phyloP scores from a whole-genome alignment of 2,888 invertebrate species.

The Abrostola tripartita region DNA sequence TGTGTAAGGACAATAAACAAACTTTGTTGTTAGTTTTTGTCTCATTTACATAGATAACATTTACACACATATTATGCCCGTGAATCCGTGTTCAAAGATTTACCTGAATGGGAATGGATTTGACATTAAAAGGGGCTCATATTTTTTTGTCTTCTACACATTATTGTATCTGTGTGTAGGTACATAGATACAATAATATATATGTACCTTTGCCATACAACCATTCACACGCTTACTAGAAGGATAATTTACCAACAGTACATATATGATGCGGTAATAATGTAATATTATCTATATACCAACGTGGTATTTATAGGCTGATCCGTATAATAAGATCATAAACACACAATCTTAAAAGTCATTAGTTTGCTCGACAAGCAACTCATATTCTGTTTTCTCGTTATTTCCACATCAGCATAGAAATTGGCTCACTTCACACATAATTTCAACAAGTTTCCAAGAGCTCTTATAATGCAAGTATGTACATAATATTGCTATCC shows the following conservation, averaged over 20 bases:
- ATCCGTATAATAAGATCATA: constrained; percentile 23
- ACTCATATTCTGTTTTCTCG: constrained; percentile 44
- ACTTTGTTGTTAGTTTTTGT: no score
- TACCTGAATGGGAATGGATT: no score
- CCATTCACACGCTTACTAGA: not conserved
- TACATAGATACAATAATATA: no score
- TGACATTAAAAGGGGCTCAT: no score
- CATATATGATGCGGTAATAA: not conserved
- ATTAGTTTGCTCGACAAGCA: constrained; percentile 39
- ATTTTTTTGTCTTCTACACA: no score
- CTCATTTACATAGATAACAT: no score
- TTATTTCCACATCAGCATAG: constrained; percentile 42
- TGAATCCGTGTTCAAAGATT: no score
- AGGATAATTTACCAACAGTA: not conserved
- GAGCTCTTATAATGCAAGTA: constrained; percentile 50
- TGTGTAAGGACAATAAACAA: no score
- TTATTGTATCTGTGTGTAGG: no score
- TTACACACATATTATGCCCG: no score
- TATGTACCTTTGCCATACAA: not conserved
- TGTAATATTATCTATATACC: not conserved
- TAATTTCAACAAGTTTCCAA: constrained; percentile 41
- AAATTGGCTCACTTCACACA: constrained; percentile 55
- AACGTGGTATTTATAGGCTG: not conserved
- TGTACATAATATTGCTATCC: constrained; percentile 38
- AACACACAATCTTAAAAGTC: constrained; percentile 24